Percentiles rank a stretch among this genome's conserved stretches.
Evolutionary conservation across 2,113 vertebrate genomes (phyloP).

Genomic region (Chaetorhynchus papuensis): DNA sequence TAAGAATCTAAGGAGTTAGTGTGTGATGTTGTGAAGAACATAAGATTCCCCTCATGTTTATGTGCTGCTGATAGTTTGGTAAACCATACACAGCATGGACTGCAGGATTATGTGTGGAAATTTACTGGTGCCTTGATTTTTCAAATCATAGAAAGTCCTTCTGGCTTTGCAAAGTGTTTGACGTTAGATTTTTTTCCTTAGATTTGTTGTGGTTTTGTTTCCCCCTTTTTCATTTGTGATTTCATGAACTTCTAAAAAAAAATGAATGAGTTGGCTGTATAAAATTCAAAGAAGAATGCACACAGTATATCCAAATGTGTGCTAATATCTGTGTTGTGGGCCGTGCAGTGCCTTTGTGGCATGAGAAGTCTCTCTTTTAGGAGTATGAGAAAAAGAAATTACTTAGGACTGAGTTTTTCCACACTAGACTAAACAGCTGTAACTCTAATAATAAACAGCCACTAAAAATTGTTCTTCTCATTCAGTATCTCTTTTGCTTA

Average conservation of each 20-base stretch:
- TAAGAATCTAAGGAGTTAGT: background rate
- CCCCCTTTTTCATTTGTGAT: background rate
- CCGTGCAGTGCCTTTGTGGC: background rate
- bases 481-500: background rate
- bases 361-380: background rate
- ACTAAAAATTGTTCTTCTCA: background rate
- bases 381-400: background rate
- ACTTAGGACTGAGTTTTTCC: background rate
- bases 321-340: background rate
- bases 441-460: background rate
- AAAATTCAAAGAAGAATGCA: background rate
- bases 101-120: background rate
- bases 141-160: background rate
- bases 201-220: accelerated
- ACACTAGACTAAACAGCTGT: background rate
- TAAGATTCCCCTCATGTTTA: background rate
- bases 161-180: background rate
- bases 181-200: accelerated
- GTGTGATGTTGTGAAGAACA: background rate
- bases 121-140: background rate
- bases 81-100: background rate
- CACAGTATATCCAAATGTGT: background rate
- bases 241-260: background rate
- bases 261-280: background rate
- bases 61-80: background rate